Conservation (phyloP, 2,888 invertebrate genomes). For the Trachelus iudaicus region DNA sequence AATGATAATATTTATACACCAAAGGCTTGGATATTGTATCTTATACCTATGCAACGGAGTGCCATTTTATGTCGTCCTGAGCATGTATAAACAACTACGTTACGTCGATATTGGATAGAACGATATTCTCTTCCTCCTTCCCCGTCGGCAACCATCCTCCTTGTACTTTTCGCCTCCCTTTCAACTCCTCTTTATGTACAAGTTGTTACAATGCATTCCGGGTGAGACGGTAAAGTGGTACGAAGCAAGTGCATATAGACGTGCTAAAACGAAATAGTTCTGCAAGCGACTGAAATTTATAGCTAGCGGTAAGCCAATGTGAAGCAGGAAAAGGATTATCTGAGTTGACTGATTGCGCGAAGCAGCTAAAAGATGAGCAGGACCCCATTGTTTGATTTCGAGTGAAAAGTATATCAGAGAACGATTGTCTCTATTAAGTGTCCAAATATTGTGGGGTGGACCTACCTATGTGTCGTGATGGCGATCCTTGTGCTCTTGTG, state of each 20-base stretch:
- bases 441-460: neutral
- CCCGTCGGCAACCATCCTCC: neutral
- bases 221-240: neutral
- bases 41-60: neutral
- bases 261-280: neutral
- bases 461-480: neutral
- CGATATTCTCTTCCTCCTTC: neutral
- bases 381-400: neutral
- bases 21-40: neutral
- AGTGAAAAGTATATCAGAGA: neutral
- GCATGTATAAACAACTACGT: neutral
- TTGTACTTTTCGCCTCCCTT: neutral
- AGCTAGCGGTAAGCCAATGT: neutral
- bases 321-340: neutral
- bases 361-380: neutral
- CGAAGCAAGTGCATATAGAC: neutral
- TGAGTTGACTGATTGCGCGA: neutral
- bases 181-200: neutral
- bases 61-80: neutral
- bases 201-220: neutral
- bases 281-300: neutral
- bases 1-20: slow-evolving; percentile 19
- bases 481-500: neutral
- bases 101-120: neutral
- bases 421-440: neutral